Evolutionary conservation across 2,888 invertebrate species (phyloP), one percentile per base, ranked within the genome.

Genomic region (Apoderus coryli): DNA sequence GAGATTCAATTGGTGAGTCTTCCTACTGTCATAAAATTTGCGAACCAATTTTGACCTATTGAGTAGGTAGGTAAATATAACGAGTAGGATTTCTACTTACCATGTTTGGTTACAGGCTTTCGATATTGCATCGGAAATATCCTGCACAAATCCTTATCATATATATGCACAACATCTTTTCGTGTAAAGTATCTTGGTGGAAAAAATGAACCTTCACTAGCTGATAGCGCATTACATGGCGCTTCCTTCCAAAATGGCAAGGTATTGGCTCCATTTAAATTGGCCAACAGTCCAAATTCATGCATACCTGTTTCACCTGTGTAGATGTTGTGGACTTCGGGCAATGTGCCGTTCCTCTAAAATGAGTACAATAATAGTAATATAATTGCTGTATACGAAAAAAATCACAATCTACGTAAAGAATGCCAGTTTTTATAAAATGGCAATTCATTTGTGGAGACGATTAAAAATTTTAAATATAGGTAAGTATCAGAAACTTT

Each of bases 101-200:
- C 78, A 47, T 79, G 72, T 58, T 84, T 84, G 27, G 68, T 65
- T 1, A 73, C 67, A 25, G 74, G 67, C 14, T 69, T 63, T 10
- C 72, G 61, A 52, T 81, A 85, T 40, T 76, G 62, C 34, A 88
- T 53, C 0, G 85, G 84, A 45, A 85, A 56, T 2, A 76, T 72
- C 34, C 88, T 67, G 50, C 89, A 90, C 24, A 90, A 57, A 50
- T 89, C 88, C 52, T 85, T 85, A 50, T 88, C 85, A 54, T 82
- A 90, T 1, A 89, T 58, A 42, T 80, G 67, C 10, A 85, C 69
- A 2, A 69, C 59, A 49, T 85, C 74, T 0, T 69, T 61, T 26
- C 54, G 54, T 10, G 79, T 79, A 35, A 69, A 61, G 16, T 76
- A 68, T 1, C 81, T 66, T 0, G 85, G 85, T 0, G 85, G 85